Conservation (phyloP, 2,113 vertebrate species). For the Oreochromis spilurus region DNA sequence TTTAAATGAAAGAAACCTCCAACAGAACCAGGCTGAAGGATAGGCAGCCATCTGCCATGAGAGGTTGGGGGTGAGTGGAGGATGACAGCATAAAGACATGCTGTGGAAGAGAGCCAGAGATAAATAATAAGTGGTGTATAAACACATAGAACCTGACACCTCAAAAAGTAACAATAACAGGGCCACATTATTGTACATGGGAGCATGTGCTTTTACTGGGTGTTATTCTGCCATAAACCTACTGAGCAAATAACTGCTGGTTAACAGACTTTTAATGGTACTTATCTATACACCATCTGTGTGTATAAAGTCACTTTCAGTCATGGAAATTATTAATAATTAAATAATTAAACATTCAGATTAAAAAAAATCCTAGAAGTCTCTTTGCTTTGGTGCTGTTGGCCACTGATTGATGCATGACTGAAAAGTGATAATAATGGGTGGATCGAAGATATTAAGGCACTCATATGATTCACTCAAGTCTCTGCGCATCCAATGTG, state of each 20-base stretch:
- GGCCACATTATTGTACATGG: background rate
- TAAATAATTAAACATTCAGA: background rate
- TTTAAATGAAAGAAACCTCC: background rate
- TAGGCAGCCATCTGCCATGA: background rate
- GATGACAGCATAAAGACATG: background rate
- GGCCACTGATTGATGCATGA: background rate
- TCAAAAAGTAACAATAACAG: background rate
- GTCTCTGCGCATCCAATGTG: background rate
- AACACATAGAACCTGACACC: background rate
- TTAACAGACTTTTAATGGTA: background rate
- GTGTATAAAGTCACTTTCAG: background rate
- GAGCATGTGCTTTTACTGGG: background rate
- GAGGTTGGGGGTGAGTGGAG: background rate
- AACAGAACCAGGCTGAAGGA: background rate
- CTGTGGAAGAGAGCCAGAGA: background rate
- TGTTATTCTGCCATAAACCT: background rate
- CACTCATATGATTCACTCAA: background rate
- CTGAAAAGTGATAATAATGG: background rate
- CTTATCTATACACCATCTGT: background rate
- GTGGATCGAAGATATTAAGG: background rate
- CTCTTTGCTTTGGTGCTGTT: background rate
- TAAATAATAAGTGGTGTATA: background rate
- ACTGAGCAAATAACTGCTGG: background rate
- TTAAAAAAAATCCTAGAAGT: background rate
- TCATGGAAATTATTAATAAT: background rate